Evolutionary conservation across 2,797 vertebrate species (phyloP).

Genomic region (Propithecus deckenii): DNA sequence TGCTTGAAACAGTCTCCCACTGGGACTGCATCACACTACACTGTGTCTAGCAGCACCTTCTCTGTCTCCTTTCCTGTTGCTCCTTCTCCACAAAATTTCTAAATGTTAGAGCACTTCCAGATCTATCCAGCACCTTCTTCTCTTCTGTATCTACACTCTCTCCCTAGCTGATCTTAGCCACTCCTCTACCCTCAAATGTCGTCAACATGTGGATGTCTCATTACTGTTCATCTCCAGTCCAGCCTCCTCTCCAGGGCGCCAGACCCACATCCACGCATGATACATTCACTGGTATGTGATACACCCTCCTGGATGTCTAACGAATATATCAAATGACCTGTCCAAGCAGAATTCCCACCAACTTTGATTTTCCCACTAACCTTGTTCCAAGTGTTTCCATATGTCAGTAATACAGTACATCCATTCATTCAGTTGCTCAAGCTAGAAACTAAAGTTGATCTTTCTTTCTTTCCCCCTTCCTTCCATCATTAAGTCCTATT

Average conservation of each 20-base stretch:
- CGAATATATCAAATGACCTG: background rate
- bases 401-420: background rate
- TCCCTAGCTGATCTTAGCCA: background rate
- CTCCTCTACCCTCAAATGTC: background rate
- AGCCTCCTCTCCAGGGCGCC: background rate
- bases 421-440: background rate
- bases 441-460: background rate
- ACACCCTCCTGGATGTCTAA: background rate
- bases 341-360: background rate
- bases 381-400: background rate
- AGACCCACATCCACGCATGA: background rate
- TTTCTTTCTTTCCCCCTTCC: background rate
- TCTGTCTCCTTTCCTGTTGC: background rate
- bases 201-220: background rate
- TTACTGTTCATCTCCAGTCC: background rate
- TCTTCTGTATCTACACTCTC: background rate
- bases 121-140: background rate
- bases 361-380: background rate
- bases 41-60: background rate
- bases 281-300: background rate
- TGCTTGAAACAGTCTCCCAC: background rate
- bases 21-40: too few species aligned
- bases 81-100: background rate
- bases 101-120: background rate
- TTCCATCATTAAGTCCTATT: background rate